Percentiles rank a stretch among this genome's conserved stretches.
phyloP scores from a whole-genome alignment of 2,888 invertebrate species.

The Drosophila mayaguana region DNA sequence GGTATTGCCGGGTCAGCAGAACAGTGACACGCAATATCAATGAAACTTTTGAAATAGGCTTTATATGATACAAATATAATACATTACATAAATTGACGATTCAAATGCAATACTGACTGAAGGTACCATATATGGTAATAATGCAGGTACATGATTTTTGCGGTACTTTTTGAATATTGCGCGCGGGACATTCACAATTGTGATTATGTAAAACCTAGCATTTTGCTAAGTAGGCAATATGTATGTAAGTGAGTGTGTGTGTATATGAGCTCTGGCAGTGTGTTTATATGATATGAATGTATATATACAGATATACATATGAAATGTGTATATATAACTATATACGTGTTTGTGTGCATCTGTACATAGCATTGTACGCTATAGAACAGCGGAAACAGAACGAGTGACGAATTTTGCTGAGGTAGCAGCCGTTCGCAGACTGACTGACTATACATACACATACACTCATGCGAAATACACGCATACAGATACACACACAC shows the following conservation, averaged over 20 bases:
- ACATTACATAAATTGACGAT: background rate
- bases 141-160: slow-evolving; percentile 3
- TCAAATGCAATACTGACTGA: background rate
- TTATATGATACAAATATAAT: background rate
- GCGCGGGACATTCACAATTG: slow-evolving; percentile 53
- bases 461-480: slow-evolving; percentile 21
- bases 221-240: slow-evolving; percentile 41
- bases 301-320: background rate
- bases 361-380: slow-evolving; percentile 15
- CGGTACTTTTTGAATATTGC: slow-evolving; percentile 40
- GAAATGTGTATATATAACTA: background rate
- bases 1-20: slow-evolving; percentile 14
- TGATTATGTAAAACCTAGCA: slow-evolving; percentile 66
- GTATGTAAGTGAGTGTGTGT: slow-evolving; percentile 11
- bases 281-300: slow-evolving; percentile 33
- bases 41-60: background rate
- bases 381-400: slow-evolving; percentile 35
- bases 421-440: slow-evolving; percentile 66
- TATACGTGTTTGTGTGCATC: background rate
- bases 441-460: slow-evolving; percentile 55
- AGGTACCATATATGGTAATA: background rate
- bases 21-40: slow-evolving; percentile 19
- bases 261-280: background rate
- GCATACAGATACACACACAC: slow-evolving; percentile 24
- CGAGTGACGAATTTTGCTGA: slow-evolving; percentile 70